A percentile compares a stretch with the other conserved stretches of the same genome.
phyloP scores from a whole-genome alignment of 2,113 vertebrate genomes.

The Oophaga pumilio region DNA sequence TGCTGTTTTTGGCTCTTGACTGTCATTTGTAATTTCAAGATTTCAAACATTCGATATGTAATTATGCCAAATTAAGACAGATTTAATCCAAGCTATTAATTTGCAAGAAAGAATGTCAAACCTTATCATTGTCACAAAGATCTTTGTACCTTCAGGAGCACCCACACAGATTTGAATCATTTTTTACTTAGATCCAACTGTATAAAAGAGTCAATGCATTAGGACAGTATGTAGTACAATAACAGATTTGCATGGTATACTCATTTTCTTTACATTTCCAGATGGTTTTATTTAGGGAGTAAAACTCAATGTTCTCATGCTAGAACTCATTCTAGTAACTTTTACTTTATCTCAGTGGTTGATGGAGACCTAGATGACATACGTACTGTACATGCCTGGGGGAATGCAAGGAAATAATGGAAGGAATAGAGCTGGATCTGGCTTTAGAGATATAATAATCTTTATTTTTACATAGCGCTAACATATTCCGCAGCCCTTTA shows the following conservation, averaged over 20 bases:
- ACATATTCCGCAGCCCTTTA: no score
- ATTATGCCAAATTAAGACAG: slow-evolving; percentile 6
- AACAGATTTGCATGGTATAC: background rate
- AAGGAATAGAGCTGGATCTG: background rate
- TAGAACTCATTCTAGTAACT: background rate
- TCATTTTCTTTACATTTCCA: background rate
- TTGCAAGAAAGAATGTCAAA: background rate
- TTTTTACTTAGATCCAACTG: background rate
- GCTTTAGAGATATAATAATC: background rate
- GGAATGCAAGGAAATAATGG: background rate
- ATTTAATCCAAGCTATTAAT: slow-evolving; percentile 9
- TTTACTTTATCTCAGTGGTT: background rate
- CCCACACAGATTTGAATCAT: background rate
- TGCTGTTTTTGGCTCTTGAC: background rate
- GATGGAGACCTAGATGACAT: background rate
- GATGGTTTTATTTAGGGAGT: background rate
- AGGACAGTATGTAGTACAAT: background rate
- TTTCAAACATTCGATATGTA: slow-evolving; percentile 26
- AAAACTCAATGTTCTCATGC: background rate
- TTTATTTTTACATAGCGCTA: no score
- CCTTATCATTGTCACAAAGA: background rate
- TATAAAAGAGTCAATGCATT: background rate
- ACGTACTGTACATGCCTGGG: background rate
- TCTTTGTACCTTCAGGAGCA: background rate
- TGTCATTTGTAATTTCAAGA: background rate